Conservation (phyloP, 1,140 invertebrate genomes). For the Mylabris phalerata region DNA sequence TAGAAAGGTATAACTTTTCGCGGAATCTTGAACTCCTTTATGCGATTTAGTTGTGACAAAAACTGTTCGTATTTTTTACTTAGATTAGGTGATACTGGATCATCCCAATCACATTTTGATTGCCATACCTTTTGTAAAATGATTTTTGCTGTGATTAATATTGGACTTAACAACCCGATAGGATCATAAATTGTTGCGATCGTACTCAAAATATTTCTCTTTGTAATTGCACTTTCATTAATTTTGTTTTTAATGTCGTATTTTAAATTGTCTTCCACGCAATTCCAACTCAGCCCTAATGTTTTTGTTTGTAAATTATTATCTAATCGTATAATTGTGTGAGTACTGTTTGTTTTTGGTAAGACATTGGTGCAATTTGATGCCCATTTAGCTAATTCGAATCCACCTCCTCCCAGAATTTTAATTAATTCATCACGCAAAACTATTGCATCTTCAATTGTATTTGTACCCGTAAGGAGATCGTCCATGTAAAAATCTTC, state of each 20-base stretch:
- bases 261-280: background rate
- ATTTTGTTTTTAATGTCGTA: background rate
- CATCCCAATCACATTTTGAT: no score
- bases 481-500: slow-evolving; percentile 45
- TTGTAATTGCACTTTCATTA: background rate
- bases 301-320: background rate
- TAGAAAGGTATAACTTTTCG: no score
- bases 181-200: slow-evolving; percentile 39
- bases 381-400: slow-evolving; percentile 19
- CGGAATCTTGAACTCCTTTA: no score
- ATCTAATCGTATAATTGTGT: background rate
- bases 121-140: no score
- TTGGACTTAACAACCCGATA: no score
- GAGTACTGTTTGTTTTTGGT: background rate
- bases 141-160: no score
- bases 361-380: slow-evolving; percentile 1
- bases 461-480: slow-evolving; percentile 36
- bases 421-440: slow-evolving; percentile 21
- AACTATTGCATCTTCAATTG: slow-evolving; percentile 17
- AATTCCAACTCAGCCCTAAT: slow-evolving; percentile 7
- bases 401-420: slow-evolving; percentile 13
- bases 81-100: no score
- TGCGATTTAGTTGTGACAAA: no score
- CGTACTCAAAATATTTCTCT: slow-evolving; percentile 3
- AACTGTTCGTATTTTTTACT: no score